phyloP scores from a whole-genome alignment of 2,113 vertebrate genomes.

The Montifringilla adamsi region DNA sequence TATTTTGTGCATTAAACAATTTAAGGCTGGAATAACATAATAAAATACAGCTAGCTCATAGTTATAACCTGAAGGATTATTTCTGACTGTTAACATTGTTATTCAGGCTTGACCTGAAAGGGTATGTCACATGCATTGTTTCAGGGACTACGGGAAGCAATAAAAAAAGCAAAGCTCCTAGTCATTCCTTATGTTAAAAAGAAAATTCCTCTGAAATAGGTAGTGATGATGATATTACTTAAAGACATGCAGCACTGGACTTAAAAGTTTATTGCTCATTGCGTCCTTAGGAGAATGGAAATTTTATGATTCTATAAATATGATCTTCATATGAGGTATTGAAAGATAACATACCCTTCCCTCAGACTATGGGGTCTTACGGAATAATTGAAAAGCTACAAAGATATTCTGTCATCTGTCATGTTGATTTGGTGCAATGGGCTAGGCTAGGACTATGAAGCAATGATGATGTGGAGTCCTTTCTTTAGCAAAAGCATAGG shows the following conservation, averaged over 20 bases:
- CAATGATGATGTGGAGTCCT: fast-evolving
- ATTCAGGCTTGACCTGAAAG: background rate
- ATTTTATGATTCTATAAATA: background rate
- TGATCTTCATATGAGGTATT: background rate
- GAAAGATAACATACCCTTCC: background rate
- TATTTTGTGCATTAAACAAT: background rate
- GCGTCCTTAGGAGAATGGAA: background rate
- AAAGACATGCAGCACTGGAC: background rate
- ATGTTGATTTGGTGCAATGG: background rate
- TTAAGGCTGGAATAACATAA: background rate
- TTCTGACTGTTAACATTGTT: background rate
- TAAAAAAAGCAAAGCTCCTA: background rate
- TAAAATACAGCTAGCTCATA: background rate
- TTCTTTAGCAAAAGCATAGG: background rate
- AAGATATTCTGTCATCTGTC: background rate
- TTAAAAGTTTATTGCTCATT: background rate
- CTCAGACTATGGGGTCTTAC: background rate
- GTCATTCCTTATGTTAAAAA: background rate
- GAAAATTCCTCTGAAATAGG: background rate
- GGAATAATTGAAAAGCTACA: background rate
- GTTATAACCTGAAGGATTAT: background rate
- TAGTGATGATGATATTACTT: background rate
- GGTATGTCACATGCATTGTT: background rate
- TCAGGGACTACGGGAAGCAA: background rate
- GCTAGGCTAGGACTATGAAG: background rate